Conservation (phyloP, 1,140 invertebrate species). For the Ladona fulva region DNA sequence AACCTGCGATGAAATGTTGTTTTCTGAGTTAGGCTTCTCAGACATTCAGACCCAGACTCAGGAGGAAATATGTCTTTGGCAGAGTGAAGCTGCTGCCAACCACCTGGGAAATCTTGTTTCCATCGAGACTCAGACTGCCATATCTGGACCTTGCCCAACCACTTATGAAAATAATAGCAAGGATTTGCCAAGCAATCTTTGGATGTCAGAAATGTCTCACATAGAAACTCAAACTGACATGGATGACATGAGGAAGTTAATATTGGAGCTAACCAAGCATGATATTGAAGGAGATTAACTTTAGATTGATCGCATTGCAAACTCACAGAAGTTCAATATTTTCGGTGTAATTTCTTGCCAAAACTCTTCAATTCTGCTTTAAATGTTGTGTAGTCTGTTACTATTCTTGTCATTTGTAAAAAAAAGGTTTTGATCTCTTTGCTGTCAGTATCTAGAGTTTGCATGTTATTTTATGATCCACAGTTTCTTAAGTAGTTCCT, state of each 20-base stretch:
- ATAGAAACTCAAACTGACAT: conserved; percentile 41
- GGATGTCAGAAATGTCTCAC: conserved; percentile 34
- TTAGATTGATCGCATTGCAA: not conserved
- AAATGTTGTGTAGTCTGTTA: too few species aligned
- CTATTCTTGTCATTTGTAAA: too few species aligned
- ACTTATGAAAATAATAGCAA: conserved; percentile 27
- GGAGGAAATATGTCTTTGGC: not conserved
- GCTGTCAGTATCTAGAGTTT: too few species aligned
- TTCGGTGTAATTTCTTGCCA: too few species aligned
- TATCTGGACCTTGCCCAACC: conserved; percentile 21
- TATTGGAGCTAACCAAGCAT: conserved; percentile 19
- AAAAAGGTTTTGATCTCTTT: too few species aligned
- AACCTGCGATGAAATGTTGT: conserved; percentile 46
- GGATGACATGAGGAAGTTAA: conserved; percentile 17
- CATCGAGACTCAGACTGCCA: conserved; percentile 38
- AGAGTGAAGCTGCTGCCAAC: conserved; percentile 20
- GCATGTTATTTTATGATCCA: too few species aligned
- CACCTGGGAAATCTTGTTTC: conserved; percentile 36
- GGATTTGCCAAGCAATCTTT: conserved; percentile 26
- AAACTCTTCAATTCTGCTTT: too few species aligned
- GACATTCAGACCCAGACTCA: conserved; percentile 51
- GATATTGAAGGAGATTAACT: not conserved
- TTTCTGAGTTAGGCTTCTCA: conserved; percentile 42
- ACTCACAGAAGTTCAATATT: too few species aligned
- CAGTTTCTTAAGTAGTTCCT: too few species aligned